Evolutionary conservation across 1,140 invertebrate species (phyloP).

Genomic region (Glossosoma conforme): DNA sequence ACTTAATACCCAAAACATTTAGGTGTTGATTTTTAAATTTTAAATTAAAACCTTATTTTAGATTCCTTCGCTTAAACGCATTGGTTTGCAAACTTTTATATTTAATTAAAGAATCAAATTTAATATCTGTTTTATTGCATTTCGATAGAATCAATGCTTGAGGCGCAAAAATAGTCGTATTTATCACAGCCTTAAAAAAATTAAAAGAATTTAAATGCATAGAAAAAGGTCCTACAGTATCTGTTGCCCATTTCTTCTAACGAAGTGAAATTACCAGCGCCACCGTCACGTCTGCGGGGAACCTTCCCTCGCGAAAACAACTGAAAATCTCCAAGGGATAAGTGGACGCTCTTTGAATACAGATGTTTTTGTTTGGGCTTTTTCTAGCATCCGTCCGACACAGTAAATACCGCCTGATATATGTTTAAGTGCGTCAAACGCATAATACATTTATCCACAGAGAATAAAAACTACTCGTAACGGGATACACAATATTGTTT

Average conservation of each 20-base stretch:
- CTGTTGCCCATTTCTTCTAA: background rate
- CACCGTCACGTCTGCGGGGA: slow-evolving; percentile 27
- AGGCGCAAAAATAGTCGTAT: too few relatives aligned
- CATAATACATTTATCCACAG: slow-evolving; percentile 10
- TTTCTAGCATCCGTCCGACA: background rate
- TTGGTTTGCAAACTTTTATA: too few relatives aligned
- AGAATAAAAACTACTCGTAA: slow-evolving; percentile 2
- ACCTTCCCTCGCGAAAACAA: slow-evolving; percentile 25
- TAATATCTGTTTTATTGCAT: too few relatives aligned
- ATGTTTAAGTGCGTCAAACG: slow-evolving; percentile 13
- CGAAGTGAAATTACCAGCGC: slow-evolving; percentile 29
- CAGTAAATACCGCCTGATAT: slow-evolving; percentile 5
- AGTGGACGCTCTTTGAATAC: slow-evolving; percentile 25
- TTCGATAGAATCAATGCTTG: too few relatives aligned
- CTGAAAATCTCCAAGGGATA: slow-evolving; percentile 26
- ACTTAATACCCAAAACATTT: too few relatives aligned
- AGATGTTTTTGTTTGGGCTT: slow-evolving; percentile 23
- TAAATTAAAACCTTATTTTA: too few relatives aligned
- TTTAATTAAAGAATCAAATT: too few relatives aligned
- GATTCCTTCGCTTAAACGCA: too few relatives aligned
- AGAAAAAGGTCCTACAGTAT: background rate
- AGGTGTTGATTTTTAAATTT: too few relatives aligned
- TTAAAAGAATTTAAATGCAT: slow-evolving; percentile 1
- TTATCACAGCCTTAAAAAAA: too few relatives aligned
- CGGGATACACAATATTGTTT: background rate